Evolutionary conservation across 2,797 vertebrate genomes (phyloP), one percentile per base, ranked within the genome.

Genomic region (Nyctalus aviator): DNA sequence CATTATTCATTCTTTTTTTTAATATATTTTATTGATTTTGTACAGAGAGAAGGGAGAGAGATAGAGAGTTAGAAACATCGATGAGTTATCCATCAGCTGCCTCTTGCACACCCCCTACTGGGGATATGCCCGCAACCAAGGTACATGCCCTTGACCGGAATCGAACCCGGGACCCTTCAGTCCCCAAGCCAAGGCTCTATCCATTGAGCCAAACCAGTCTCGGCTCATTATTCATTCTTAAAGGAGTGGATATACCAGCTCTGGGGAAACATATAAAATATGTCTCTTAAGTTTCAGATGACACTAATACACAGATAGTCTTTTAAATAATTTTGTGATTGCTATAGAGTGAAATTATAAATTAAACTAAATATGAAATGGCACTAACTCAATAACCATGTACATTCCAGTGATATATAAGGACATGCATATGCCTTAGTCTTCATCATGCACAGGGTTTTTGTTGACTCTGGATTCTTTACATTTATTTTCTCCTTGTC

Each of bases 401-500:
- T 81, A 25, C 69, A 64, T 88, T 93, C 46, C 75, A 25, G 77
- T 87, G 32, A 44, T 66, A 25, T 78, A 53, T 37, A 90, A 81
- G n/a, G 11, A 46, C 25, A 82, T 89, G 91, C 81, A 82, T 78
- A 69, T 88, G 21, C 46, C n/a, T 75, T 94, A 92, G 78, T 94
- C 55, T 82, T 94, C 46, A 10, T 90, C 8, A 11, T 83, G 44
- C 69, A 55, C 57, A 95, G 72, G 27, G 88, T 75, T 95, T 90
- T 88, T 96, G 57, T 93, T 90, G 46, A 94, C 32, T 76, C 64
- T 78, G 32, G 25, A 59, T 95, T 90, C 37, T 88, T 92, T 88
- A 91, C 57, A 75, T 94, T 95, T 83, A 35, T 71, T 87, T 88
- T 83, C 21, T 76, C 37, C 46, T 71, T 79, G 44, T 77, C 76